Conservation (phyloP, 1,140 invertebrate species). For the Trichonephila clavipes region DNA sequence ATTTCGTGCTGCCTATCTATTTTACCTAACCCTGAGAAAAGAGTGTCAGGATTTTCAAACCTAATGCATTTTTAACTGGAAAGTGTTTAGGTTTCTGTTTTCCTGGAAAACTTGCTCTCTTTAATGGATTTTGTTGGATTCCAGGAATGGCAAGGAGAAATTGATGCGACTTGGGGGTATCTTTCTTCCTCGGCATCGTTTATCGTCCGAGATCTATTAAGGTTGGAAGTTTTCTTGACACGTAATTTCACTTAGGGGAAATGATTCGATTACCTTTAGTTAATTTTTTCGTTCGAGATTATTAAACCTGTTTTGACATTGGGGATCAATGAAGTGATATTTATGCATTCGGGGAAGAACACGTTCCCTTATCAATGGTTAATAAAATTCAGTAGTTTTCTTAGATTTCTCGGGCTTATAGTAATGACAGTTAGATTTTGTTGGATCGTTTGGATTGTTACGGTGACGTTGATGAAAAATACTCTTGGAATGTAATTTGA, state of each 20-base stretch:
- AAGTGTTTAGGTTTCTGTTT: conserved; percentile 44
- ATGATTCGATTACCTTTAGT: background rate
- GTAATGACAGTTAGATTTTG: too few relatives aligned
- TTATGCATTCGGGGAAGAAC: background rate
- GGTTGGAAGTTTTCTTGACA: background rate
- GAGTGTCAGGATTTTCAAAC: conserved; percentile 24
- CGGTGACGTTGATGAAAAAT: too few relatives aligned
- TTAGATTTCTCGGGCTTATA: background rate
- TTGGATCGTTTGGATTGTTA: too few relatives aligned
- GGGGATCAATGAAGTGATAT: background rate
- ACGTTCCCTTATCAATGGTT: background rate
- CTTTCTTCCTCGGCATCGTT: background rate
- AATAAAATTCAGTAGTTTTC: background rate
- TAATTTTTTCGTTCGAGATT: background rate
- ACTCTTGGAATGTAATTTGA: too few relatives aligned
- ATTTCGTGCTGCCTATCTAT: conserved; percentile 22
- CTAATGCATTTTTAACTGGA: conserved; percentile 48
- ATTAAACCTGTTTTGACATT: background rate
- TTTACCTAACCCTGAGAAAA: background rate
- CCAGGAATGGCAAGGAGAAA: background rate
- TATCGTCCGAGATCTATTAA: conserved; percentile 10
- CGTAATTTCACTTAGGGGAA: background rate
- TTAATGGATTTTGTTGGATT: conserved; percentile 5
- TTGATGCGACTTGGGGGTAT: background rate
- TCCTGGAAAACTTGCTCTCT: background rate